Conservation (phyloP, 1,140 invertebrate species). For the Sesamia nonagrioides region DNA sequence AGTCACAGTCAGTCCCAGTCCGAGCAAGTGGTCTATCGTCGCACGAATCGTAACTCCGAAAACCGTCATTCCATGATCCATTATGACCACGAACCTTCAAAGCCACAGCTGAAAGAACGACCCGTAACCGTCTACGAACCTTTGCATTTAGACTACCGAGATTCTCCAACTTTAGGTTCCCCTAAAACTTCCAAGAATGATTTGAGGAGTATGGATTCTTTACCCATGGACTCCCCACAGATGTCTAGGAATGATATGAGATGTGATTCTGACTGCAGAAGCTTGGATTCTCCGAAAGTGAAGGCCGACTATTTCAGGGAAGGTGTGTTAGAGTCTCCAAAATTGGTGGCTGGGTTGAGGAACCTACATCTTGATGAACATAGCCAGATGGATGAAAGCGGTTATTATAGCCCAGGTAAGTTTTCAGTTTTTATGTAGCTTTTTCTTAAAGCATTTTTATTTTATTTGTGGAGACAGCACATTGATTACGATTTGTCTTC, state of each 20-base stretch:
- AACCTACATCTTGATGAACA: constrained; percentile 80
- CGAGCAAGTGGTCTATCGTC: constrained; percentile 73
- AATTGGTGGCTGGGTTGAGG: constrained; percentile 74
- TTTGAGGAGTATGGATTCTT: constrained; percentile 86
- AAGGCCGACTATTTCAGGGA: constrained; percentile 84
- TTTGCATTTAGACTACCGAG: constrained; percentile 77
- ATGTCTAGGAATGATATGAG: constrained; percentile 82
- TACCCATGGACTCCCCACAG: constrained; percentile 85
- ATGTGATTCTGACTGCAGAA: constrained; percentile 81
- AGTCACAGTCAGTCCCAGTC: constrained; percentile 59
- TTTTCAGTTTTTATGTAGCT: not conserved
- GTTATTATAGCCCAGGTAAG: constrained; percentile 80
- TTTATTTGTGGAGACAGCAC: no score
- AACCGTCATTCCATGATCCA: constrained; percentile 85
- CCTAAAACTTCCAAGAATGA: constrained; percentile 81
- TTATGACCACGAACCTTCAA: constrained; percentile 79
- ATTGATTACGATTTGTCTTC: not conserved
- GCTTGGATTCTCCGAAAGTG: constrained; percentile 83
- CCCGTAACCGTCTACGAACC: constrained; percentile 81
- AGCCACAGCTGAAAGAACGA: constrained; percentile 79
- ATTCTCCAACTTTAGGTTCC: constrained; percentile 79
- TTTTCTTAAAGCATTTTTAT: not conserved
- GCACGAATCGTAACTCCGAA: constrained; percentile 74
- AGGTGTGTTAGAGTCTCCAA: constrained; percentile 74
- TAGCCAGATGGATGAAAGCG: constrained; percentile 82